Evolutionary conservation across 2,888 invertebrate genomes (phyloP), one percentile per base, ranked within the genome.

Genomic region (Tachina grossa): DNA sequence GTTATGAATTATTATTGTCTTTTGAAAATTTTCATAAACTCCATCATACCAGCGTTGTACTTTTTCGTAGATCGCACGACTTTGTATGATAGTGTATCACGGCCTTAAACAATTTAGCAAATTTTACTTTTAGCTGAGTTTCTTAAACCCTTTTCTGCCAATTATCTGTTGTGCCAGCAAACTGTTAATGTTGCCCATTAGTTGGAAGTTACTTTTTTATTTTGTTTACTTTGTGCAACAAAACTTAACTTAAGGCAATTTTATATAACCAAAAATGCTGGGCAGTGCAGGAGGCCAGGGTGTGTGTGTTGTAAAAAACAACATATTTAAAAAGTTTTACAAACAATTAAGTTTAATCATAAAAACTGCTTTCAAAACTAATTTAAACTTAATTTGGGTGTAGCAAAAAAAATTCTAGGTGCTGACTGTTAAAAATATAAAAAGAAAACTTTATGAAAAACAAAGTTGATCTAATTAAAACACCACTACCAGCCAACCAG

Each of bases 341-440:
- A 78, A 85, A 82, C 85, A 82, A 74, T 85, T 85, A 74, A 85
- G 63, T 81, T 74, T 77, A 74, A 85, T 68, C 81, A 81, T 77
- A 85, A 85, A 82, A 85, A 85, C 72, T 45, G 57, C 65, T 85
- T 75, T 63, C 49, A 68, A 81, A 82, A 85, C 81, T 85, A 85
- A 85, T 85, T 82, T 82, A 78, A 85, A 82, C 63, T 85, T 78
- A 74, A 84, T 81, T 84, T 80, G 11, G 22, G 16, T 66, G 51
- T 77, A 13, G 43, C 45, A 43, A 51, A 68, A 68, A 31, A 69
- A 53, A 69, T 43, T 71, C 31, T 71, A 63, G 68, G 43, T 61
- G 43, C 59, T 69, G 43, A 22, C 11, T 57, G 49, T 51, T 55
- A 53, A 11, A 45, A 63, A 74, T 16, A 16, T 11, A 13, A 9